Evolutionary conservation across 2,113 vertebrate species (phyloP), one percentile per base, ranked within the genome.

Genomic region (Corythornis madagascariensis): DNA sequence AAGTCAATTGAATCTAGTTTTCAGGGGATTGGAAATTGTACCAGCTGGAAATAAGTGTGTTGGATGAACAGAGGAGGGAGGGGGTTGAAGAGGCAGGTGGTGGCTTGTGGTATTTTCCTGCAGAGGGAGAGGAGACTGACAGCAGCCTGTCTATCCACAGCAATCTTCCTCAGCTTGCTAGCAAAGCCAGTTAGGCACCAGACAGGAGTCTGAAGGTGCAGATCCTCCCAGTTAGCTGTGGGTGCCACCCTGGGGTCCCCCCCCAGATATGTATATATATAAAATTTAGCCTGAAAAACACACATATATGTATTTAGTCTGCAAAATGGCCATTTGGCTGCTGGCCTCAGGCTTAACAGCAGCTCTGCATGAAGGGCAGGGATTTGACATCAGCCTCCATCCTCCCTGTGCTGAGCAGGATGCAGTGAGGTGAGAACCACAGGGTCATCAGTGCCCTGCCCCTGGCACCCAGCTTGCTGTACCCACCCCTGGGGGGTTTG

Each of bases 1-100:
- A 95, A 86, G 89, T 90, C 93, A 91, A 91, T 75, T 93, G 76
- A 88, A 48, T 81, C 77, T 61, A 45, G 57, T 88, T 96, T 93
- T 90, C 76, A 72, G 71, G 80, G 86, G 64, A 83, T 12, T 89
- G 80, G 59, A 90, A 88, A 92, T 86, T 48, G 69, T 60, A 83
- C 47, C 78, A 77, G 72, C 83, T 94, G 92, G 88, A 88, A 85
- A 82, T 91, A 73, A 71, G 38, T 70, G 64, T 10, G 3, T 77
- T 59, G 63, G 86, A 70, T 59, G 55, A 82, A 31, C 21, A 33
- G 88, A 70, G 72, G 26, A 65, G 60, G 59, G 64, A 78, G 22
- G 8, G 38, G 53, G 53, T 63, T 88, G 78, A 89, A 64, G 6
- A 69, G 88, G 74, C 91, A 93, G 80, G 80, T 83, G 73, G 22